A percentile compares a stretch with the other conserved stretches of the same genome.
Conservation (phyloP, 2,888 invertebrate genomes). For the Pachycephus smyrnensis region DNA sequence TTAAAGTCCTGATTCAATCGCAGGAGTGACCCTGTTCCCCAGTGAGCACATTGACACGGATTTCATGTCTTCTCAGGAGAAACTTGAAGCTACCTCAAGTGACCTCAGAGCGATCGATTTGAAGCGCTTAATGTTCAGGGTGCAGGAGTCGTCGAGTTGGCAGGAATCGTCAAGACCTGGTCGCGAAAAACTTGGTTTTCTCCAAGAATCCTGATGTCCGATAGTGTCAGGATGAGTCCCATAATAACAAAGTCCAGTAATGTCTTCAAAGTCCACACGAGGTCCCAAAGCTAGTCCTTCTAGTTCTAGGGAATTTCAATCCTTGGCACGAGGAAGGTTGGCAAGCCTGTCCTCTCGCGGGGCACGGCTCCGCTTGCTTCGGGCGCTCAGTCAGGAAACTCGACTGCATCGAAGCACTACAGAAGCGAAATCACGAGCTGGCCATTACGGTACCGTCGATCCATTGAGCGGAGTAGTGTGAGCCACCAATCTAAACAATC, state of each 20-base stretch:
- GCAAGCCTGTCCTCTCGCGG: conserved; percentile 47
- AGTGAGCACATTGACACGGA: not conserved
- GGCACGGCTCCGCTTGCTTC: conserved; percentile 55
- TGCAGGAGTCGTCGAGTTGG: not conserved
- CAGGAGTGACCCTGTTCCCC: not conserved
- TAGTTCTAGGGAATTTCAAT: not conserved
- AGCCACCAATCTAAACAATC: not conserved
- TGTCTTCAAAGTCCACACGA: not conserved
- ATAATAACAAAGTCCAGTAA: not conserved
- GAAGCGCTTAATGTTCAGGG: not conserved
- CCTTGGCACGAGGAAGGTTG: conserved; percentile 34
- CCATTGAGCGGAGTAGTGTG: not conserved
- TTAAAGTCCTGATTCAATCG: not conserved
- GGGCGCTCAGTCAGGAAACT: conserved; percentile 61
- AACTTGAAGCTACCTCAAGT: not conserved
- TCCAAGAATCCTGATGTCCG: not conserved
- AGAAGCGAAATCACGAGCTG: conserved; percentile 9
- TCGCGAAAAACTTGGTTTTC: not conserved
- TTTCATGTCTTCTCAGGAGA: not conserved
- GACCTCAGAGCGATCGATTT: not conserved
- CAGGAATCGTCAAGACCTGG: not conserved
- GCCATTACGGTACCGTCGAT: not conserved
- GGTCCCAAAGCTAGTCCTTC: not conserved
- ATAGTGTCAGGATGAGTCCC: not conserved
- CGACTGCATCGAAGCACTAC: conserved; percentile 61